Base-by-base conservation (phyloP, 2,113 vertebrate species). In the Galeopterus variegatus region DNA sequence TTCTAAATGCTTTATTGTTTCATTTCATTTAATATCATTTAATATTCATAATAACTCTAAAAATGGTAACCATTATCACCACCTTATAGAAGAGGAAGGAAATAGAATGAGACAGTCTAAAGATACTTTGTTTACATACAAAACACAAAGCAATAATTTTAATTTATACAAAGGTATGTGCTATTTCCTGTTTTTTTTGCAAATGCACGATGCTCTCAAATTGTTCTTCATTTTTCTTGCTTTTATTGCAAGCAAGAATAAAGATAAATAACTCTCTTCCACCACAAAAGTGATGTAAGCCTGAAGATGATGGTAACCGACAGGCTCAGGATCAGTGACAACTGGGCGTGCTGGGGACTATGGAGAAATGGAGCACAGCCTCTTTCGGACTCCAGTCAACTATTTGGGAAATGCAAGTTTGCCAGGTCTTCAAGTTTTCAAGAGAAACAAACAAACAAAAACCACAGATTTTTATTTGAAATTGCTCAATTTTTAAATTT, bases 1-100 rank as follows among this genome's bases (percentile, higher is more conserved):
- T n/a, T 92, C 64, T 84, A 72, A 94, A 54, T 82, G 62, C 11
- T 90, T 92, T 87, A n/a, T 48, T 91, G 83, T 81, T 96, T 67
- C 89, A 24, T 70, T 26, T 94, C 79, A 58, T 41, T 73, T 73
- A 83, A 72, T 50, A 3, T 82, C n/a, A 77, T 92, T 88, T 92
- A 64, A 15, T 72, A 87, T 77, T 92, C 12, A 21, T 33, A 70
- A 70, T 65, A 56, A 82, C n/a, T 85, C 77, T 82, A n/a, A 64
- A 89, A 80, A 73, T 54, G 52, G 33, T 48, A 76, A 62, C 19
- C 10, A 73, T 52, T 41, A 69, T 60, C 58, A 65, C 8, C n/a
- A 67, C 26, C 48, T 80, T 85, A 54, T 13, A 81, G 62, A 88
- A 67, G 9, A 95, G 28, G 23, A 87, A 76, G 26, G 31, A 80